These are phyloP conservation scores for Pelvicachromis taeniatus DNA, from an alignment of 2,113 vertebrate genomes.

Conservation along the genomic window DNA sequence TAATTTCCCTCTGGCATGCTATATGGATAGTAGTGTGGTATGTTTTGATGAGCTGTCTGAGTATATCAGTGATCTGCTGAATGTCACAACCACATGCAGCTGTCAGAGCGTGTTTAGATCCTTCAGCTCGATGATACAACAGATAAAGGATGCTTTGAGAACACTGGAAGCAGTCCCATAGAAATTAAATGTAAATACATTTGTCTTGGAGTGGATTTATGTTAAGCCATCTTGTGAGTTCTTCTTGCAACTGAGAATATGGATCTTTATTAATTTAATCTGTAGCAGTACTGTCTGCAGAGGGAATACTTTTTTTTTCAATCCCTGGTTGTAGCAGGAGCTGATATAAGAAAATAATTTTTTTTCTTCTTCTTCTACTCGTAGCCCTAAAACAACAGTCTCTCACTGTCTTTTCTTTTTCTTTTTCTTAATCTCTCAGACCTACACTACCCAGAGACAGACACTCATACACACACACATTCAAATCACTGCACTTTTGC, in stretches of 20 bases:
- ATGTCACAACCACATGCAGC: slow-evolving; percentile 10
- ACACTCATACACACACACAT: neutral
- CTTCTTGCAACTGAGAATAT: neutral
- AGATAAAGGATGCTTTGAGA: neutral
- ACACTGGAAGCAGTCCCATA: neutral
- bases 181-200: neutral
- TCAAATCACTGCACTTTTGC: slow-evolving; percentile 36
- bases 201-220: neutral
- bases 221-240: neutral
- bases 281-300: neutral
- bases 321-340: neutral
- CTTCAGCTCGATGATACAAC: neutral
- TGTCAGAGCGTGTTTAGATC: slow-evolving; percentile 27
- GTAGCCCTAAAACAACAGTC: neutral
- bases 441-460: neutral
- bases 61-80: slow-evolving; percentile 27
- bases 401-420: neutral
- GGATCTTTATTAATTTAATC: neutral
- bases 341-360: neutral
- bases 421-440: neutral
- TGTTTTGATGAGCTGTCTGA: slow-evolving; percentile 36
- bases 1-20: slow-evolving; percentile 8
- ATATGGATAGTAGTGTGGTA: neutral
- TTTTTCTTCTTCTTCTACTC: neutral
- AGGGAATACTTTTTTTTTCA: neutral